Base-by-base conservation (phyloP, 2,113 vertebrate genomes). In the Pomatostomus ruficeps region DNA sequence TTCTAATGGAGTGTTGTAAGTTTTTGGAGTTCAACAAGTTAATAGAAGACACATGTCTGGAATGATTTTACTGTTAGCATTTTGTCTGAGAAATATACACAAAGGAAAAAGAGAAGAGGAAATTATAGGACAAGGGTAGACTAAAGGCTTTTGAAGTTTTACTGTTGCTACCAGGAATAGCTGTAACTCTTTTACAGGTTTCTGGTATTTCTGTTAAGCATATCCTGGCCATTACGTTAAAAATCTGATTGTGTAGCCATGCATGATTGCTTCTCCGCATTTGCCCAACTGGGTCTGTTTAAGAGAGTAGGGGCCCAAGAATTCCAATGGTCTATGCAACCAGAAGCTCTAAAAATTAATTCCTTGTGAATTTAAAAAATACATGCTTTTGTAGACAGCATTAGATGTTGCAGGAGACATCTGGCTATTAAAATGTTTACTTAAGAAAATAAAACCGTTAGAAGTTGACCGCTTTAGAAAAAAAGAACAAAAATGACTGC, bases 1-100 rank as follows among this genome's bases (percentile, higher is more conserved):
- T 89, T 85, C 89, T 94, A 92, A 96, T 94, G 88, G 90, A 81
- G 75, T 86, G 85, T 49, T 93, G 57, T 29, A 84, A 85, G 91
- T 91, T 94, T 63, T 71, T 94, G n/a, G 40, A 80, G 94, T 93
- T 97, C 91, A 96, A 35, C 71, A 91, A 94, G 73, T 82, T 93
- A 96, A 96, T 95, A 61, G 87, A 65, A 96, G 46, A 74, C 86
- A 96, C 52, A 93, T 85, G 72, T 66, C 70, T 91, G 78, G 57
- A 78, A 74, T 48, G 73, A 78, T 85, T 90, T 94, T 55, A 78
- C 46, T 86, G 76, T 66, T 72, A 57, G 54, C 79, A 91, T 91
- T 92, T 92, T 89, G 36, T 77, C 88, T 89, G 83, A 91, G 83
- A 93, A 94, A 92, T 80, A 91, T 3, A 81, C 85, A 84, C 76